Percentiles rank a stretch among this genome's conserved stretches.
These are phyloP conservation scores for Phorcus lineatus DNA, from an alignment of 2,888 invertebrate genomes.

Conservation along the genomic window DNA sequence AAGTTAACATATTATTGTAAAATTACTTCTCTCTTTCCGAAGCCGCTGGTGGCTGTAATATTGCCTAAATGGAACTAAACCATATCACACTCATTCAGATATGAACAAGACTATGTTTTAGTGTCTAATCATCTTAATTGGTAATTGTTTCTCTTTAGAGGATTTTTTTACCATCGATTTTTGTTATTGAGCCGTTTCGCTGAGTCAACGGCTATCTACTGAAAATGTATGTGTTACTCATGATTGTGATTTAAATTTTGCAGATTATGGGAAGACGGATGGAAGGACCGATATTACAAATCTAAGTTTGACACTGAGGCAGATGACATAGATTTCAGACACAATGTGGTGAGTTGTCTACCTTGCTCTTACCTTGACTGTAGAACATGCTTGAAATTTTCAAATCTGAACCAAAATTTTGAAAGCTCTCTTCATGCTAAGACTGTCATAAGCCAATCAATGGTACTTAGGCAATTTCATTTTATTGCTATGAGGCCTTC, in stretches of 20 bases:
- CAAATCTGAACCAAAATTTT: background rate
- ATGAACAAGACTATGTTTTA: too few relatives aligned
- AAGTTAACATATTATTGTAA: background rate
- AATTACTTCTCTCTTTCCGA: too few relatives aligned
- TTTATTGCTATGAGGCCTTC: background rate
- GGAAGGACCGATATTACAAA: conserved; percentile 98
- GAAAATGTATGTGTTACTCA: background rate
- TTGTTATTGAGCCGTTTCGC: background rate
- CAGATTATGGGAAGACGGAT: conserved; percentile 90
- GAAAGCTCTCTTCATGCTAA: too few relatives aligned
- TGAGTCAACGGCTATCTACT: too few relatives aligned
- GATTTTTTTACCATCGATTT: too few relatives aligned
- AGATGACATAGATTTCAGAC: conserved; percentile 84
- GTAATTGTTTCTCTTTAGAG: too few relatives aligned
- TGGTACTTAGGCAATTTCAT: too few relatives aligned
- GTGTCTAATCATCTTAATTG: too few relatives aligned
- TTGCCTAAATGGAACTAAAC: too few relatives aligned
- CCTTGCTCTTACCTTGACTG: background rate
- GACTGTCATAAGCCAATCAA: too few relatives aligned
- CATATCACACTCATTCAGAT: too few relatives aligned
- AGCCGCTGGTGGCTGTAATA: too few relatives aligned
- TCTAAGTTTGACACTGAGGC: conserved; percentile 76
- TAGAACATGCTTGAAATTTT: background rate
- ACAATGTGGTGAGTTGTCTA: conserved; percentile 81
- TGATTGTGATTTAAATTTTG: conserved; percentile 9